Base-by-base conservation (phyloP, 2,888 invertebrate species). In the Drosophila nr. fundita region DNA sequence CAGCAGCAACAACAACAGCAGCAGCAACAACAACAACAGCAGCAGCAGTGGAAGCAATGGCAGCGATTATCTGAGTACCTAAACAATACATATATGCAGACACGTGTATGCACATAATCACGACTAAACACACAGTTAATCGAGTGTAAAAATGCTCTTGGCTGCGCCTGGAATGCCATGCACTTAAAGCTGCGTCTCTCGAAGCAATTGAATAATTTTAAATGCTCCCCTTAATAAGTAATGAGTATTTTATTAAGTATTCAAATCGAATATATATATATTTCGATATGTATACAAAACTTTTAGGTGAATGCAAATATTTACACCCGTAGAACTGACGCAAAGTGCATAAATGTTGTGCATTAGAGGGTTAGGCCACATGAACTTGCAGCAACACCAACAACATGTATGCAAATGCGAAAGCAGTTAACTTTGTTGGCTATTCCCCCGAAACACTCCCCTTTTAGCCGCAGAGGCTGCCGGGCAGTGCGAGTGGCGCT, bases 81-180 rank as follows among this genome's bases (percentile, higher is more conserved):
- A 78, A 74, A 74, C 78, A 78, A 80, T 68, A 34, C 69, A 38
- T 32, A 24, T 52, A 73, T 58, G 73, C 61, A 67, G 53, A 49
- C 60, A 67, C 77, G 63, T 69, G 78, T 54, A 60, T 78, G 78
- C 68, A 66, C 67, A 86, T 76, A 68, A 66, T 73, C 77, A 78
- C 63, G 38, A 50, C 73, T 74, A 71, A 81, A 73, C 78, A 73
- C 68, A 71, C 67, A 78, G 76, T 86, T 90, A 90, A 90, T 87
- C 87, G 89, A 81, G 88, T 90, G 90, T 90, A 73, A 87, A 87
- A 87, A 89, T 73, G 81, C 81, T 80, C 38, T 67, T 73, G 76
- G 76, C 73, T 70, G 68, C 75, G 58, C 75, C 68, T 68, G 71
- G 61, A 63, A 36, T 40, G 49, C 29, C 30, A 11, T 36, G 62